A percentile compares a stretch with the other conserved stretches of the same genome.
phyloP scores from a whole-genome alignment of 1,140 invertebrate genomes.

The Drosophila ogumai region DNA sequence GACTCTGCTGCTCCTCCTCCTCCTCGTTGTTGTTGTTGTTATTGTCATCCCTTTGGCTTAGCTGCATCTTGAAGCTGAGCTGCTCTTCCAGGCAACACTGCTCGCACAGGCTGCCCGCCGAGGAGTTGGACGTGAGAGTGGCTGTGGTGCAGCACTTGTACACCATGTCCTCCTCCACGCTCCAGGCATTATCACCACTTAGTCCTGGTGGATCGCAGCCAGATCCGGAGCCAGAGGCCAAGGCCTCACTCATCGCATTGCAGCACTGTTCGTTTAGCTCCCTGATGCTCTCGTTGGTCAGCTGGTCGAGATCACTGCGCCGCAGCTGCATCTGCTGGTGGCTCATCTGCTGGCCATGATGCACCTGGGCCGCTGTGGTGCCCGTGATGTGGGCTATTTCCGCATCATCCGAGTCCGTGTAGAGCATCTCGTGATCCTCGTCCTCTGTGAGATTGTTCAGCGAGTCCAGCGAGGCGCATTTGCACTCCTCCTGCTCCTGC shows the following conservation, averaged over 20 bases:
- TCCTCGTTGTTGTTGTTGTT: constrained; percentile 42
- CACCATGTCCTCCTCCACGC: constrained; percentile 77
- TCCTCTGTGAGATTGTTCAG: constrained; percentile 88
- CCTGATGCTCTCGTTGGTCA: constrained; percentile 78
- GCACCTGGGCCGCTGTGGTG: constrained; percentile 81
- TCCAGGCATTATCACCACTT: constrained; percentile 77
- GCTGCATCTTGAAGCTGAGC: constrained; percentile 58
- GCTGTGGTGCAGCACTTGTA: constrained; percentile 69
- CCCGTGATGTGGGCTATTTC: constrained; percentile 84
- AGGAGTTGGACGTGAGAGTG: constrained; percentile 29
- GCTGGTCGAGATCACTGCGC: constrained; percentile 79
- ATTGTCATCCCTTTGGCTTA: constrained; percentile 61
- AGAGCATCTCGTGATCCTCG: constrained; percentile 68
- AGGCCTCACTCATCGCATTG: constrained; percentile 40
- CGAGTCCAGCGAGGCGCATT: constrained; percentile 88
- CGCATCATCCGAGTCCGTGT: constrained; percentile 81
- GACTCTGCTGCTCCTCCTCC: neutral
- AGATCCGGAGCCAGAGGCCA: neutral
- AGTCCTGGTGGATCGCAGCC: constrained; percentile 7
- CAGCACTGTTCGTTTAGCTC: constrained; percentile 79
- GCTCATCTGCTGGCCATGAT: constrained; percentile 77
- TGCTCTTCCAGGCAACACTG: constrained; percentile 73
- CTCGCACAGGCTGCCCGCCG: constrained; percentile 51
- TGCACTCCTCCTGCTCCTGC: constrained; percentile 39
- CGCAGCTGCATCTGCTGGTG: constrained; percentile 57